These are phyloP conservation scores for Drymonia ruficornis DNA, from an alignment of 2,888 invertebrate species.

Conservation along the genomic window DNA sequence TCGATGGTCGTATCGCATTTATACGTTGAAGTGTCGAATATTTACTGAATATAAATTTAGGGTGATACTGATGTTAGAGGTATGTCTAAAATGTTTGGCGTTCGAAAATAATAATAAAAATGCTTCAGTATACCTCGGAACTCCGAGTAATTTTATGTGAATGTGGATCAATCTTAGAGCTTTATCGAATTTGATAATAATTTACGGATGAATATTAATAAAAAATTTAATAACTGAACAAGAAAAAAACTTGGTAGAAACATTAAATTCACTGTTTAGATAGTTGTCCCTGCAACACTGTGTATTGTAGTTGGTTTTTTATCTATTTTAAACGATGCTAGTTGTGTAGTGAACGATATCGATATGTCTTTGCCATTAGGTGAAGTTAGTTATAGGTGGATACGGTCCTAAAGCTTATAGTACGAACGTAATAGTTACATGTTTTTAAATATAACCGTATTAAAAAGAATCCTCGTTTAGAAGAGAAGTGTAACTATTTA, in stretches of 20 bases:
- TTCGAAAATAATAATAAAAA: conserved; percentile 27
- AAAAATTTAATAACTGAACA: conserved; percentile 48
- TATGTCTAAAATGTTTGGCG: conserved; percentile 16
- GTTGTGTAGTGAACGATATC: conserved; percentile 61
- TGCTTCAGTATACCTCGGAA: conserved; percentile 47
- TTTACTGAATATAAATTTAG: conserved; percentile 28
- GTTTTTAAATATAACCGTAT: conserved; percentile 61
- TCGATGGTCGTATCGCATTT: conserved; percentile 26
- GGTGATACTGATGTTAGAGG: conserved; percentile 1
- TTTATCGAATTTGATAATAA: conserved; percentile 85
- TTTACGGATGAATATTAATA: conserved; percentile 79
- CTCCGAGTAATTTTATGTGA: conserved; percentile 66
- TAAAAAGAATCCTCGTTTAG: conserved; percentile 65
- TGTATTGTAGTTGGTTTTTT: conserved; percentile 71
- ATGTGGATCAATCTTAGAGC: conserved; percentile 84
- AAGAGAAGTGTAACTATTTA: conserved; percentile 65
- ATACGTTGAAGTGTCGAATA: conserved; percentile 19
- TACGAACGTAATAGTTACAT: conserved; percentile 70
- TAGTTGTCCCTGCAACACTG: conserved; percentile 69
- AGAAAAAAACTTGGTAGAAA: conserved; percentile 50
- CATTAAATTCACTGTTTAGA: conserved; percentile 71
- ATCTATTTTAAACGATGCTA: conserved; percentile 80
- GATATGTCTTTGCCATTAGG: conserved; percentile 58
- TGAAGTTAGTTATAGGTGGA: conserved; percentile 60
- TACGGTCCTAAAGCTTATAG: conserved; percentile 76